phyloP scores from a whole-genome alignment of 2,797 vertebrate species.

The Pyrocephalus nanus region DNA sequence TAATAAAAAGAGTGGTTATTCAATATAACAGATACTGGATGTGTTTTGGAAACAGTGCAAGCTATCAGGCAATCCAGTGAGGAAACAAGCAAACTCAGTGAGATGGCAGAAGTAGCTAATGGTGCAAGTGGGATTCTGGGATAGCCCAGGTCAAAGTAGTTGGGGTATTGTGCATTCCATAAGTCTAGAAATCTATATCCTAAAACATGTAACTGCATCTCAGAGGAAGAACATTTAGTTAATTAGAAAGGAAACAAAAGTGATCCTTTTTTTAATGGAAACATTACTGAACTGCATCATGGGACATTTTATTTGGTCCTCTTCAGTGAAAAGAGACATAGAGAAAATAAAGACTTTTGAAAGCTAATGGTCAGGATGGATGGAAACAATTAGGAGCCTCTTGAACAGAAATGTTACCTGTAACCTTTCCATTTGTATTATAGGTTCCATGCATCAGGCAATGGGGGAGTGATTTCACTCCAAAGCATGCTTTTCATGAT shows the following conservation, averaged over 20 bases:
- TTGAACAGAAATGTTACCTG: neutral
- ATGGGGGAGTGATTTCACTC: neutral
- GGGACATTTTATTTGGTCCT: neutral
- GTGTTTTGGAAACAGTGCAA: neutral
- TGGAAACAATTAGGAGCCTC: neutral
- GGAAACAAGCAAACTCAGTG: neutral
- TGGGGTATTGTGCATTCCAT: neutral
- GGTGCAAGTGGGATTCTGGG: neutral
- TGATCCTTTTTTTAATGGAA: neutral
- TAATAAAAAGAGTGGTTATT: neutral
- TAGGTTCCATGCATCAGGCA: neutral
- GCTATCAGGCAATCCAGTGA: neutral
- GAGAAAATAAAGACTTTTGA: neutral
- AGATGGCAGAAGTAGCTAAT: neutral
- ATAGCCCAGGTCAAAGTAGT: neutral
- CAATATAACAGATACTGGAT: neutral
- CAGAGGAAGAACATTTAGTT: neutral
- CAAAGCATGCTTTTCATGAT: neutral
- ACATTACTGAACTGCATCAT: neutral
- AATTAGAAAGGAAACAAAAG: neutral
- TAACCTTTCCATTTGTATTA: neutral
- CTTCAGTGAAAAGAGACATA: neutral
- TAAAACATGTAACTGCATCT: neutral
- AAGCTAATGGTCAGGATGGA: neutral
- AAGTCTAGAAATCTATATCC: neutral